Percentiles rank a stretch among this genome's conserved stretches.
phyloP scores from a whole-genome alignment of 2,797 vertebrate genomes.

The Danio choprae region DNA sequence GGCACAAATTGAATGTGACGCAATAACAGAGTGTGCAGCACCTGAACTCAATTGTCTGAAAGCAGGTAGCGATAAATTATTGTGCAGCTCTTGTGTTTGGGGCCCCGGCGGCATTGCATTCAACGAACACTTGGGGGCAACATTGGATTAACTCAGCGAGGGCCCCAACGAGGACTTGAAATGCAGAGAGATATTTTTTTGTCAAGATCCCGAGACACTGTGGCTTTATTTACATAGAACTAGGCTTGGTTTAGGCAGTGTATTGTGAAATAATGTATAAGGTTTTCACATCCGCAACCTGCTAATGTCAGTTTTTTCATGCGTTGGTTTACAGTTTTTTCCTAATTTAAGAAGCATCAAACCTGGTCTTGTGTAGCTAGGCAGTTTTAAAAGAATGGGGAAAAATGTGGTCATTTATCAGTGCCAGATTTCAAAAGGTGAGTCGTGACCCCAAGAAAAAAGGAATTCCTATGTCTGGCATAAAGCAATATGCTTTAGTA shows the following conservation, averaged over 20 bases:
- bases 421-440: constrained; percentile 21
- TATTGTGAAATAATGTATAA: constrained; percentile 14
- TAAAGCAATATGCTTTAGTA: constrained; percentile 27
- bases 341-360: constrained; percentile 43
- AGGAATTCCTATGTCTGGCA: constrained; percentile 19
- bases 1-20: constrained; percentile 70
- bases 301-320: constrained; percentile 18
- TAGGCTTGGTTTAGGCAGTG: background rate
- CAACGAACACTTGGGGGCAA: constrained; percentile 75
- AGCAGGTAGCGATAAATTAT: constrained; percentile 70
- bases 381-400: constrained; percentile 45
- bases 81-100: constrained; percentile 60
- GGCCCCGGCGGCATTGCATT: constrained; percentile 61
- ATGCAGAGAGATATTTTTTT: background rate
- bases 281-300: constrained; percentile 21
- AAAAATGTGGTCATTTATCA: constrained; percentile 41
- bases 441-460: constrained; percentile 21
- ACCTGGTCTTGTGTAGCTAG: constrained; percentile 36
- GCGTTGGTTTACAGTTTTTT: constrained; percentile 39
- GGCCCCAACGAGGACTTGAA: constrained; percentile 33
- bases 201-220: background rate
- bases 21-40: constrained; percentile 66
- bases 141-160: constrained; percentile 72
- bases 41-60: constrained; percentile 64
- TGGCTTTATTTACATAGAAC: constrained; percentile 1